Conservation (phyloP, 1,140 invertebrate genomes). For the Drepana arcuata region DNA sequence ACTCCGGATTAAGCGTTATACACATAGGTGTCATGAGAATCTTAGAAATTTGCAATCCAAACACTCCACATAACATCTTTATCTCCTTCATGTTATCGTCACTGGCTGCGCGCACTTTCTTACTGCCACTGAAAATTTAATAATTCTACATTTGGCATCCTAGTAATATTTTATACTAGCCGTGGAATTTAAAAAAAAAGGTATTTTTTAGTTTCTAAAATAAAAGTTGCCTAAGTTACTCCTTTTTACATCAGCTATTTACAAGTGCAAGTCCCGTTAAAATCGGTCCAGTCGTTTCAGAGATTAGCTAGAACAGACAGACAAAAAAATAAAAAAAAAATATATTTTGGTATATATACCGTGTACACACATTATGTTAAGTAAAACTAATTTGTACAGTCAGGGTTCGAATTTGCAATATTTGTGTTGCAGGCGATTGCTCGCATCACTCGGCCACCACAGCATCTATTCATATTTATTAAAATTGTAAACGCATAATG, state of each 20-base stretch:
- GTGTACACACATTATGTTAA: no score
- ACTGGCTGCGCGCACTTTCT: neutral
- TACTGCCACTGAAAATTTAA: neutral
- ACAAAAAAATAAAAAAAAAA: no score
- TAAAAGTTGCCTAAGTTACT: no score
- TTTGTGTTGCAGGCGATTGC: no score
- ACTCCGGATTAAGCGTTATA: conserved; percentile 29
- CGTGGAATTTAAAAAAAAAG: neutral
- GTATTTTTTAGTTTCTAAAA: neutral
- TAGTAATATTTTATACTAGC: neutral
- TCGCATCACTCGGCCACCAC: no score
- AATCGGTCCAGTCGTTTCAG: neutral
- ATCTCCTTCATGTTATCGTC: conserved; percentile 5
- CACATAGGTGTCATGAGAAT: conserved; percentile 24
- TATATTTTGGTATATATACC: no score
- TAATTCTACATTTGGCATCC: neutral
- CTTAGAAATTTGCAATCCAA: conserved; percentile 31
- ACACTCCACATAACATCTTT: conserved; percentile 24
- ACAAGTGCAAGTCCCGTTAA: neutral
- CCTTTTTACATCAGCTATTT: no score
- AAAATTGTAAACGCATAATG: neutral
- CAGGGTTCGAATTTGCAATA: no score
- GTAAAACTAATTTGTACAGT: no score
- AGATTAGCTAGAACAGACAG: neutral
- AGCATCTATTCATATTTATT: neutral